Evolutionary conservation across 2,113 vertebrate genomes (phyloP).

Genomic region (Carlito syrichta): DNA sequence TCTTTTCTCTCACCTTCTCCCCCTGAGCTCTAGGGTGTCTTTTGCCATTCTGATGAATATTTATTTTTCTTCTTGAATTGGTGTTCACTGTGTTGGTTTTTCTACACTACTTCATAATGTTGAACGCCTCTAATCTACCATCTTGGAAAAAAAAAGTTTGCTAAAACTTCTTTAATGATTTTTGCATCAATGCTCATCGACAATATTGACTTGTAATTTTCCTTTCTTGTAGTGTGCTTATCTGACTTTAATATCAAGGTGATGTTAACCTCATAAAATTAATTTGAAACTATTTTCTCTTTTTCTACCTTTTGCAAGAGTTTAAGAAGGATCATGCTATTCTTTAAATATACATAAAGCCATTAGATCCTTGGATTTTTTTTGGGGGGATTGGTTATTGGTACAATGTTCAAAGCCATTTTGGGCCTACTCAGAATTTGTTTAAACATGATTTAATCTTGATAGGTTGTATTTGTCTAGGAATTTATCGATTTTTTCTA

Average conservation of each 20-base stretch:
- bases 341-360: neutral
- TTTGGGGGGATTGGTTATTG: neutral
- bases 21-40: too few species aligned
- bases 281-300: neutral
- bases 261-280: neutral
- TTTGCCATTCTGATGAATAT: too few species aligned
- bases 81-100: too few species aligned
- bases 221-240: neutral
- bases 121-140: too few species aligned
- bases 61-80: too few species aligned
- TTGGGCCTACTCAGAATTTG: neutral
- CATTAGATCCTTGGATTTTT: neutral
- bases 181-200: neutral
- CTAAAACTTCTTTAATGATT: neutral
- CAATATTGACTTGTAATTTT: neutral
- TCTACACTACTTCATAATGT: too few species aligned
- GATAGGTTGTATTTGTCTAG: neutral
- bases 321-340: neutral
- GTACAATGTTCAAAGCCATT: neutral
- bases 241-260: neutral
- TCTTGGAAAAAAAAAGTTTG: too few species aligned
- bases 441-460: neutral
- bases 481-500: neutral
- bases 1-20: too few species aligned
- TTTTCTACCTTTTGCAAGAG: neutral